These are phyloP conservation scores for Uropsilus gracilis DNA, from an alignment of 2,113 vertebrate genomes.

Conservation along the genomic window DNA sequence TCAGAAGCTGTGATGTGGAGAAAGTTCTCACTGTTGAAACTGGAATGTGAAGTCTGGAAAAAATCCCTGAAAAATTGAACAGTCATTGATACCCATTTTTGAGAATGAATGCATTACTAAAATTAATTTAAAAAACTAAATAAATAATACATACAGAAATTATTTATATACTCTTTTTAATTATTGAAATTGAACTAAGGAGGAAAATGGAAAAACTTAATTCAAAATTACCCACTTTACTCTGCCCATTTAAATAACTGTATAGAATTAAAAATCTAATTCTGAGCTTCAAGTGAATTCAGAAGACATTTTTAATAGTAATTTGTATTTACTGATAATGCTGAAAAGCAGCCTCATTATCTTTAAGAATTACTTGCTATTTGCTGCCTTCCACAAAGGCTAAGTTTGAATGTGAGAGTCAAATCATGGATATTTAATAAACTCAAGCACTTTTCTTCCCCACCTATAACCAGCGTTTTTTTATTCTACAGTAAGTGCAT, in stretches of 20 bases:
- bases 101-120: not conserved
- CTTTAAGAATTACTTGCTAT: not conserved
- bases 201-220: not conserved
- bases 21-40: conserved; percentile 56
- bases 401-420: not conserved
- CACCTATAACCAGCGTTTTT: not conserved
- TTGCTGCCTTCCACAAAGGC: conserved; percentile 3
- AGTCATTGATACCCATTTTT: not conserved
- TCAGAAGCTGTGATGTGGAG: conserved; percentile 69
- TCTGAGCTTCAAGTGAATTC: not conserved
- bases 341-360: not conserved
- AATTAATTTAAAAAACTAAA: not conserved
- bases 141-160: not conserved
- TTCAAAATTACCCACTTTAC: conserved; percentile 42
- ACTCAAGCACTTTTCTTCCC: not conserved
- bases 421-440: not conserved
- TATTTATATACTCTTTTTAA: conserved; percentile 29
- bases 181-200: conserved; percentile 45
- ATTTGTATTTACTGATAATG: not conserved
- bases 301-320: conserved; percentile 1
- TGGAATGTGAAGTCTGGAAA: conserved; percentile 77
- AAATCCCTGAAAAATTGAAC: conserved; percentile 82
- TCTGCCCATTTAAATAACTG: conserved; percentile 25
- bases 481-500: conserved; percentile 3
- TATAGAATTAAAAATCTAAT: conserved; percentile 31